Percentiles rank a stretch among this genome's conserved stretches.
phyloP scores from a whole-genome alignment of 2,797 vertebrate species.

The Pseudomugil gertrudae region DNA sequence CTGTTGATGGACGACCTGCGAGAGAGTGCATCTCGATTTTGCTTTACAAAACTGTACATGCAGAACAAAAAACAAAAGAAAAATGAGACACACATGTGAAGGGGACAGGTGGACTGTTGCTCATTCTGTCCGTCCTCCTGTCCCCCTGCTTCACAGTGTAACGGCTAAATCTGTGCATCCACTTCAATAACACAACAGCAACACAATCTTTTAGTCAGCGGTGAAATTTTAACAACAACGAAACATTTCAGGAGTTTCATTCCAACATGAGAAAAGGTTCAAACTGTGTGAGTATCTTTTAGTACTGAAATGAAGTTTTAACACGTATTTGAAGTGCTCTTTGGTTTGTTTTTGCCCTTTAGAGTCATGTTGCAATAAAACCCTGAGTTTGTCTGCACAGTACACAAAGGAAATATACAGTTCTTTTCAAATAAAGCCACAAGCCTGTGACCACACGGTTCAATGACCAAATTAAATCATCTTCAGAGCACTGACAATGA shows the following conservation, averaged over 20 bases:
- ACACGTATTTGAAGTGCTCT: too few relatives aligned
- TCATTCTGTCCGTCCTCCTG: slow-evolving; percentile 53
- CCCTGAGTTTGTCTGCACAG: slow-evolving; percentile 40
- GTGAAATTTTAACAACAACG: slow-evolving; percentile 34
- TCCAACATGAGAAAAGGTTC: slow-evolving; percentile 21
- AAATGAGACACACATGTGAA: slow-evolving; percentile 78
- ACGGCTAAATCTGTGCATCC: slow-evolving; percentile 59
- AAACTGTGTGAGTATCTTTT: not conserved
- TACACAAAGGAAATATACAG: slow-evolving; percentile 38
- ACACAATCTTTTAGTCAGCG: slow-evolving; percentile 35
- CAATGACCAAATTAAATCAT: slow-evolving; percentile 24
- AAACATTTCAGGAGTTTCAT: slow-evolving; percentile 62
- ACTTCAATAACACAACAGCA: slow-evolving; percentile 62
- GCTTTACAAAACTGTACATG: slow-evolving; percentile 99
- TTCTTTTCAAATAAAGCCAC: slow-evolving; percentile 33
- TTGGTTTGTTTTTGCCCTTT: not conserved
- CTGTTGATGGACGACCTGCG: slow-evolving; percentile 99
- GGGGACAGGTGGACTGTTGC: slow-evolving; percentile 61
- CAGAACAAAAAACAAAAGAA: slow-evolving; percentile 84
- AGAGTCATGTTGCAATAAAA: slow-evolving; percentile 57
- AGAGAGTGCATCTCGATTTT: slow-evolving; percentile 96
- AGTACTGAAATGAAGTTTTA: not conserved
- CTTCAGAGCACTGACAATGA: slow-evolving; percentile 22
- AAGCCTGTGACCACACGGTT: slow-evolving; percentile 9
- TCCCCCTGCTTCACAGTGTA: slow-evolving; percentile 46